Conservation (phyloP, 1,140 invertebrate genomes). For the Penaeus chinensis region DNA sequence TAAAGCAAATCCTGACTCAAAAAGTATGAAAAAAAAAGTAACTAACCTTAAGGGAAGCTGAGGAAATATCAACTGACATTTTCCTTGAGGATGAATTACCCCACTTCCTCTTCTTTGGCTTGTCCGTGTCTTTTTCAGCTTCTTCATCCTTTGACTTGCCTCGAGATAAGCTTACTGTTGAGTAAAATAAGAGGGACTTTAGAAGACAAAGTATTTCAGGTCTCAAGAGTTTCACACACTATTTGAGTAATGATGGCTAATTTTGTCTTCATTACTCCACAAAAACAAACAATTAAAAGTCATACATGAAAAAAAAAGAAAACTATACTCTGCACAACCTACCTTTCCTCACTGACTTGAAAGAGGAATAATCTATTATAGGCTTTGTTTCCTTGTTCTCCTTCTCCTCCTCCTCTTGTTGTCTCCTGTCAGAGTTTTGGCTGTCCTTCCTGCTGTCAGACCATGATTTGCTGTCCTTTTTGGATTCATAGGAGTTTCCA, state of each 20-base stretch:
- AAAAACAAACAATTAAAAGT: background rate
- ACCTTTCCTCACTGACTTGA: constrained; percentile 42
- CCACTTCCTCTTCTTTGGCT: constrained; percentile 67
- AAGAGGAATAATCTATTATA: constrained; percentile 29
- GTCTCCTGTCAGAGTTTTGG: background rate
- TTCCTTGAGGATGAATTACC: constrained; percentile 65
- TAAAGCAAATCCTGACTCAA: too few species aligned
- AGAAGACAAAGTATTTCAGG: too few species aligned
- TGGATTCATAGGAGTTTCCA: too few species aligned
- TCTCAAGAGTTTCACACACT: too few species aligned
- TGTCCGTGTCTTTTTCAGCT: constrained; percentile 63
- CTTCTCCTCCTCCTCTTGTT: constrained; percentile 27
- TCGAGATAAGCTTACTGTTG: constrained; percentile 43
- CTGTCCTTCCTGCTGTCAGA: background rate
- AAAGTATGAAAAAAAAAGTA: too few species aligned
- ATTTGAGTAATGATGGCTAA: too few species aligned
- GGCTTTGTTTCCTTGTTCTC: constrained; percentile 13
- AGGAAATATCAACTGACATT: constrained; percentile 68
- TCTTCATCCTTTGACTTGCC: constrained; percentile 61
- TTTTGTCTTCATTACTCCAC: too few species aligned
- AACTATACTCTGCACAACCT: background rate
- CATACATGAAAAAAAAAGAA: background rate
- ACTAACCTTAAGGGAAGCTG: constrained; percentile 69
- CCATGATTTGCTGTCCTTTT: background rate
- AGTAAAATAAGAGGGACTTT: background rate